Evolutionary conservation across 2,797 vertebrate genomes (phyloP).

Genomic region (Enteromius thamalakanensis): DNA sequence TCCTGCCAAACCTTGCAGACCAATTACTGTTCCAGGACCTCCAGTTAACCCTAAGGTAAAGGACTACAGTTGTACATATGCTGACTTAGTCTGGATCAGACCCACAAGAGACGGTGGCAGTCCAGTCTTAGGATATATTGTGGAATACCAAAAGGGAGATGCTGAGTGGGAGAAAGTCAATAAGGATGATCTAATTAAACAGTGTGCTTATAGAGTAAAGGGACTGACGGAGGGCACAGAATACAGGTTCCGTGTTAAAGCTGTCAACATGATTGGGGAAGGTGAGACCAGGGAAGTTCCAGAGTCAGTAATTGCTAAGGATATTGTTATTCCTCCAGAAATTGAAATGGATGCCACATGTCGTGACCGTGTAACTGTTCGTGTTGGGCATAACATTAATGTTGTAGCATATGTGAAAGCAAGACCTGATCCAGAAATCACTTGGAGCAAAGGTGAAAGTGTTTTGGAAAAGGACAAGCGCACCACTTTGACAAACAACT

Average conservation of each 20-base stretch:
- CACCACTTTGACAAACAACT: conserved; percentile 83
- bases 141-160: conserved; percentile 91
- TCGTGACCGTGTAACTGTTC: conserved; percentile 88
- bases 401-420: conserved; percentile 91
- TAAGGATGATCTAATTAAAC: conserved; percentile 91
- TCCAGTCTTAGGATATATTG: conserved; percentile 91
- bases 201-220: conserved; percentile 89
- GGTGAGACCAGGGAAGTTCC: conserved; percentile 92
- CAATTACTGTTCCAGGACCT: conserved; percentile 89
- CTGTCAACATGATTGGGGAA: conserved; percentile 95
- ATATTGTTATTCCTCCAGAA: conserved; percentile 96
- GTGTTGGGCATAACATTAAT: conserved; percentile 94
- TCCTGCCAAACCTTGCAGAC: conserved; percentile 90
- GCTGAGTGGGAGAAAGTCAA: conserved; percentile 92
- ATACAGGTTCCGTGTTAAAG: conserved; percentile 92
- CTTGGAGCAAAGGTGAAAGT: conserved; percentile 91
- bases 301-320: conserved; percentile 91
- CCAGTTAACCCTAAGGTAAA: conserved; percentile 97
- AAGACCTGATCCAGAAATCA: conserved; percentile 92
- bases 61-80: conserved; percentile 91
- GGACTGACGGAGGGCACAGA: conserved; percentile 90
- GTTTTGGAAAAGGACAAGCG: conserved; percentile 84
- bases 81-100: conserved; percentile 96
- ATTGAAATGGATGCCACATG: conserved; percentile 91
- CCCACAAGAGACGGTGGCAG: conserved; percentile 94